Conservation (phyloP, 2,888 invertebrate genomes). For the Drosophila anomelani region DNA sequence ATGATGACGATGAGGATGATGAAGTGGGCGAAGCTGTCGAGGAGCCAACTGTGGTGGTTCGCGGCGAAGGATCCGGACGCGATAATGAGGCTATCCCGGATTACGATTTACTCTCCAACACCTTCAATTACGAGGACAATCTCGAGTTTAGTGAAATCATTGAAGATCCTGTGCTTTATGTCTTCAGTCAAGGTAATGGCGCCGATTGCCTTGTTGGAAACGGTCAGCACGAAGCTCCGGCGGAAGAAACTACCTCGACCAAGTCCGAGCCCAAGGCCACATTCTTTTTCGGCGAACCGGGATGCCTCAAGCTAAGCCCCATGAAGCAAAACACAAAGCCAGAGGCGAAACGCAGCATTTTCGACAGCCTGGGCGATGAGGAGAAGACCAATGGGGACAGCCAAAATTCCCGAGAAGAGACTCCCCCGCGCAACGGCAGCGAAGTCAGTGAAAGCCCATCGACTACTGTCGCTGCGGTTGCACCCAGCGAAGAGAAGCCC, state of each 20-base stretch:
- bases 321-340: conserved; percentile 70
- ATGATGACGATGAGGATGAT: conserved; percentile 69
- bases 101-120: conserved; percentile 55
- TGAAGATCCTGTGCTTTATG: conserved; percentile 89
- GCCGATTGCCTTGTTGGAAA: conserved; percentile 91
- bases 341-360: conserved; percentile 68
- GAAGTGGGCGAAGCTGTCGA: conserved; percentile 89
- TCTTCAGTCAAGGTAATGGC: conserved; percentile 89
- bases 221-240: conserved; percentile 69
- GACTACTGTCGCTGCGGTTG: not conserved
- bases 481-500: not conserved
- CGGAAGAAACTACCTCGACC: conserved; percentile 85
- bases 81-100: conserved; percentile 86
- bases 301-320: conserved; percentile 84
- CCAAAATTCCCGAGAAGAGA: conserved; percentile 8
- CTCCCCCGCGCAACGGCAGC: conserved; percentile 11
- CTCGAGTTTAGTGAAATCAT: conserved; percentile 88
- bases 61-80: conserved; percentile 89
- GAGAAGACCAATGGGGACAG: conserved; percentile 71
- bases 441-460: conserved; percentile 4
- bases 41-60: conserved; percentile 89
- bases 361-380: conserved; percentile 52
- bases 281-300: conserved; percentile 85
- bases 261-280: conserved; percentile 75
- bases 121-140: conserved; percentile 13